Base-by-base conservation (phyloP, 1,140 invertebrate genomes). In the Dendrolimus punctatus region DNA sequence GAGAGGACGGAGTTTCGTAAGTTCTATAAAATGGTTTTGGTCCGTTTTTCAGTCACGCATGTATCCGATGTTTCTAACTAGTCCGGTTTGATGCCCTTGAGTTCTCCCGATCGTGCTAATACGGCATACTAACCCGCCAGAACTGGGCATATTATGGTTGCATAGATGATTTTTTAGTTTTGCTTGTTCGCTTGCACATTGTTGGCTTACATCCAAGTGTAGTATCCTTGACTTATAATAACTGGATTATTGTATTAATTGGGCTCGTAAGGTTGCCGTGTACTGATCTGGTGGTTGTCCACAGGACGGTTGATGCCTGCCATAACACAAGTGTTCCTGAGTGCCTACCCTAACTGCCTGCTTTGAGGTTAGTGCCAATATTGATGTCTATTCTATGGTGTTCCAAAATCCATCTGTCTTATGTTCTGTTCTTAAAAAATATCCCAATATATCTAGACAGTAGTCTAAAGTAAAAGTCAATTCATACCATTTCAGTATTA, bases 321-420 rank as follows among this genome's bases (percentile, higher is more conserved):
- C 66, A 78, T 80, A 81, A 81, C 77, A 68, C 69, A 73, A 77
- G 79, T 76, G 78, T 71, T 74, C 75, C 78, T 54, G 80, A 81
- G 80, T 85, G 80, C 76, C 71, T 71, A 23, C 23, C 72, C 69
- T 85, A 85, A 85, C 78, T 51, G 81, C 80, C 78, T 85, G 81
- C 64, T 79, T 78, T 78, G 80, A 85, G 81, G 81, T 85, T 76
- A 83, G 81, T 83, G 58, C 67, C 65, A 58, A 48, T 57, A 49
- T 59, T 45, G 49, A 55, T 63, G 40, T 50, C 46, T 37, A 37
- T 46, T 23, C 36, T 46, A 36, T 46, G 4, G 6, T 3, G 9
- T 38, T 46, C 23, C 36, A 10, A 10, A n/a, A 45, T 6, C 44
- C n/a, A 7, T 45, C 8, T 7, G 5, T 45, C 23, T 5, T 5